Conservation (phyloP, 2,113 vertebrate genomes). For the Tupaia tana region DNA sequence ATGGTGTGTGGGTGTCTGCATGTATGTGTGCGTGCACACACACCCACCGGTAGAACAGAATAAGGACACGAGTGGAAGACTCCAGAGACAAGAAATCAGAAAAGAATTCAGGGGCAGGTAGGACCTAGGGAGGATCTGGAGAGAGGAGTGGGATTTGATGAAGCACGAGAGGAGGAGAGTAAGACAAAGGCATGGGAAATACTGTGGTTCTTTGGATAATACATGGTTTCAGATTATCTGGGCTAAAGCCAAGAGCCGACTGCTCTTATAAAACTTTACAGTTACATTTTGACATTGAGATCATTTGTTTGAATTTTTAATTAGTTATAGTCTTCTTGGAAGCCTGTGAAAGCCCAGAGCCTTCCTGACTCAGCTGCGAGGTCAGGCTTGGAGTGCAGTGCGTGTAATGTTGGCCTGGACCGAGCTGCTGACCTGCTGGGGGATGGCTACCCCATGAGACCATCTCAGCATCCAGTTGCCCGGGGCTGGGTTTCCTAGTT, state of each 20-base stretch:
- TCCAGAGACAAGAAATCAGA: not conserved
- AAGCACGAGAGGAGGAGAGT: not conserved
- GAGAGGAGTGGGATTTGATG: not conserved
- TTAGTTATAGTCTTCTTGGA: not conserved
- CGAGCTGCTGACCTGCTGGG: not conserved
- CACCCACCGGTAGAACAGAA: no score
- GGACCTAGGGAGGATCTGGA: not conserved
- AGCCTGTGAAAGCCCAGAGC: not conserved
- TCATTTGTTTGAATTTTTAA: not conserved
- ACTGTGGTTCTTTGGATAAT: not conserved
- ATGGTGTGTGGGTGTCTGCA: not conserved
- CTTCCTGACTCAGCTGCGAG: not conserved
- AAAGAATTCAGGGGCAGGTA: not conserved
- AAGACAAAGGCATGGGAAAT: not conserved
- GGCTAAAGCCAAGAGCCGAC: not conserved
- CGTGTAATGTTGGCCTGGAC: not conserved
- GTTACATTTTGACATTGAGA: not conserved
- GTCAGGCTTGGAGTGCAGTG: no score
- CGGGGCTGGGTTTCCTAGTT: not conserved
- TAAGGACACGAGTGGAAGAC: not conserved
- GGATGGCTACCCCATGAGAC: not conserved
- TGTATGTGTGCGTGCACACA: rapidly evolving
- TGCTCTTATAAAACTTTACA: not conserved
- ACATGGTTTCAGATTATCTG: not conserved
- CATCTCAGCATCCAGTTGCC: not conserved